Base-by-base conservation (phyloP, 2,113 vertebrate genomes). In the Pachypanchax playfairii region DNA sequence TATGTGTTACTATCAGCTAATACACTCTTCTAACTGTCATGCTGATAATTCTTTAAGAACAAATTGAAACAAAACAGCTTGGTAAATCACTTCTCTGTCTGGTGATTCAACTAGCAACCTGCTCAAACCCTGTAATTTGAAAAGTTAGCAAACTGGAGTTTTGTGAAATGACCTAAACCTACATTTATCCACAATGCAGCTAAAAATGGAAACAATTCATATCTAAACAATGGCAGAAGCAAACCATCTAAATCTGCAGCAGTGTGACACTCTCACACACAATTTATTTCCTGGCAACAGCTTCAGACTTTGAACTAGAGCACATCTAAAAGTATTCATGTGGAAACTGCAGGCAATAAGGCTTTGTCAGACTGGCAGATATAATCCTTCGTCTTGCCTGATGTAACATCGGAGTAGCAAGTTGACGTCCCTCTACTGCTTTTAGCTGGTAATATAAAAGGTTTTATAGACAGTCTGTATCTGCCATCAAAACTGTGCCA, bases 341-440 rank as follows among this genome's bases (percentile, higher is more conserved):
- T 66, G 74, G 69, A 85, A 87, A 83, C 68, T 60, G 65, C 21
- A 59, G 61, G 59, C 66, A 80, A 71, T 77, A 77, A 79, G 64
- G 74, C 76, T 84, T 77, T 79, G 75, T 77, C 31, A 43, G 51
- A 22, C 62, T 59, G 65, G 58, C 79, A 82, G 67, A 86, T 63
- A 77, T 55, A 64, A 77, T 78, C 77, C 65, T 56, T 58, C 52
- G 39, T 49, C 35, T 68, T 63, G 70, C 58, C 75, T 74, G 73
- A 72, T 76, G 73, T 50, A 65, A 67, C 63, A 54, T 24, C 59
- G 61, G 44, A 77, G 77, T 55, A 57, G 63, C 75, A 65, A 77
- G 63, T 65, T 31, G 65, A 77, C 20, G 64, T 74, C 59, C 52
- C 36, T 70, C 60, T 31, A 28, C 69, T 73, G 68, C 70, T 53